A percentile compares a stretch with the other conserved stretches of the same genome.
Evolutionary conservation across 2,797 vertebrate species (phyloP).

Genomic region (Bradypodion ventrale): DNA sequence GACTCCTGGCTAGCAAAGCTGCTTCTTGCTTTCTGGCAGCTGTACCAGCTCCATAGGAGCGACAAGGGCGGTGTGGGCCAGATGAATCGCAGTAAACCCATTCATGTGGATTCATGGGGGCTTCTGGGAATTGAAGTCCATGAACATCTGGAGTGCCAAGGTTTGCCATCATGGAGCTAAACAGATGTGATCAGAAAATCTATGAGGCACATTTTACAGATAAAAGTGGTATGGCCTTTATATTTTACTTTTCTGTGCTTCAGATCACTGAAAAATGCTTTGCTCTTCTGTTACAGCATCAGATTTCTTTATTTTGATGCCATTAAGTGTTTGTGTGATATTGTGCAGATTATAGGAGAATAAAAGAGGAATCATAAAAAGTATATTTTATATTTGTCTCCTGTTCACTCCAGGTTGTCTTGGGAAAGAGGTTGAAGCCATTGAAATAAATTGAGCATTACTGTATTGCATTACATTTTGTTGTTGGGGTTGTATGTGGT

Average conservation of each 20-base stretch:
- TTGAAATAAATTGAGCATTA: neutral
- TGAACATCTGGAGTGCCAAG: too few relatives aligned
- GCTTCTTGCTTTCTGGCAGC: neutral
- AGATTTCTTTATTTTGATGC: neutral
- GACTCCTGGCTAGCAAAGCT: neutral
- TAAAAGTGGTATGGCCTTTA: neutral
- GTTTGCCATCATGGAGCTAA: too few relatives aligned
- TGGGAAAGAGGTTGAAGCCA: neutral
- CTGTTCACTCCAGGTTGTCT: neutral
- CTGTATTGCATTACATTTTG: too few relatives aligned
- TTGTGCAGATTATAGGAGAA: neutral
- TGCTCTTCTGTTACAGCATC: neutral
- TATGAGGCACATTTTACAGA: accelerated
- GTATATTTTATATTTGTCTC: neutral
- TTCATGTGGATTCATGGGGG: too few relatives aligned
- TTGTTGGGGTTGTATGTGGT: too few relatives aligned
- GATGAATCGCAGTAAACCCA: too few relatives aligned
- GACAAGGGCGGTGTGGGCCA: too few relatives aligned
- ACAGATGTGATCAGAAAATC: neutral
- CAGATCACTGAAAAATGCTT: neutral
- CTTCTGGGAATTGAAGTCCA: too few relatives aligned
- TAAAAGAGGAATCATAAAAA: accelerated
- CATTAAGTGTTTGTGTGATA: neutral
- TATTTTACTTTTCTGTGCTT: neutral
- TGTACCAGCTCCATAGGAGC: neutral